Evolutionary conservation across 30 jellyfish, hydroid and myxozoan species (phyloP).

Genomic region (Mastigias papua): DNA sequence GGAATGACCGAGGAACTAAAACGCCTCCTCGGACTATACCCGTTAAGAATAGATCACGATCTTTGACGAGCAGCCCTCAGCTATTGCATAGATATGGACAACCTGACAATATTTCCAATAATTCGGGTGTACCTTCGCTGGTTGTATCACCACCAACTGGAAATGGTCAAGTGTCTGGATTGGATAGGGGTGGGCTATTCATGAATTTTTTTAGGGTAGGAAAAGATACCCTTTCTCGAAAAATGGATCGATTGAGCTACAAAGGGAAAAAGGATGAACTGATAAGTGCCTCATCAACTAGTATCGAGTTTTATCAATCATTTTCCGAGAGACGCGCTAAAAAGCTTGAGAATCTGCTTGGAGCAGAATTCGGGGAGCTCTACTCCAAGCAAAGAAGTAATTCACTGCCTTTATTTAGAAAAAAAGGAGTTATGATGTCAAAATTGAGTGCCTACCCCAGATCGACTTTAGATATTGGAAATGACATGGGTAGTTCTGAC

Average conservation of each 20-base stretch:
- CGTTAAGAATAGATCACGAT: conserved; percentile 46
- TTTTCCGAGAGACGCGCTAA: conserved; percentile 17
- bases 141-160: conserved; percentile 50
- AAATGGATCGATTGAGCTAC: conserved; percentile 4
- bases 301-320: neutral
- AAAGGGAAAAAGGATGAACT: neutral
- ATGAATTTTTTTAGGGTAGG: conserved; percentile 11
- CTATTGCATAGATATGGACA: neutral
- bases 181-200: conserved; percentile 5
- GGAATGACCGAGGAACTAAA: conserved; percentile 33
- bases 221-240: conserved; percentile 30
- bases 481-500: neutral
- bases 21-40: conserved; percentile 23
- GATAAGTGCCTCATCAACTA: conserved; percentile 19
- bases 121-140: conserved; percentile 30
- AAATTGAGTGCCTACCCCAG: neutral
- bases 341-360: conserved; percentile 52
- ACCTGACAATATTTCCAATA: conserved; percentile 12
- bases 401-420: conserved; percentile 54
- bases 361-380: conserved; percentile 49
- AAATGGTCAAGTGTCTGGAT: neutral
- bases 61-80: conserved; percentile 16
- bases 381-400: conserved; percentile 45
- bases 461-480: neutral
- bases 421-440: neutral